These are phyloP conservation scores for Drosophila ochracea DNA, from an alignment of 2,888 invertebrate genomes.

Conservation along the genomic window DNA sequence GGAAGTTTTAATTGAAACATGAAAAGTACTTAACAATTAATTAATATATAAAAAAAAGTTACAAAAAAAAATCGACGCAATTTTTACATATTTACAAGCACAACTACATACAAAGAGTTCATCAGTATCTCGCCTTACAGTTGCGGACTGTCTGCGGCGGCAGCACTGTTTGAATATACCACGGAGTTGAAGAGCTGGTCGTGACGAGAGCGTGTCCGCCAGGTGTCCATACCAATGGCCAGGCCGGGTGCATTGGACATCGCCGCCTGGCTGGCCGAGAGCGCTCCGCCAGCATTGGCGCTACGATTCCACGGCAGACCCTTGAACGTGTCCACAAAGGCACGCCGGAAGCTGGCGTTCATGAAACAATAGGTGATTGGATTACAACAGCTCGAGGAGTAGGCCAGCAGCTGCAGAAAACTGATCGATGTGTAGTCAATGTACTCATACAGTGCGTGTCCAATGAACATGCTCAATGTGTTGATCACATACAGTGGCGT, in stretches of 20 bases:
- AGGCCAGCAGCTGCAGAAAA: constrained; percentile 91
- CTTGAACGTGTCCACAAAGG: constrained; percentile 91
- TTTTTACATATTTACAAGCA: constrained; percentile 57
- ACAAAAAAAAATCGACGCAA: constrained; percentile 36
- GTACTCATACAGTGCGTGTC: constrained; percentile 89
- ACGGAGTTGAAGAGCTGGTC: constrained; percentile 58
- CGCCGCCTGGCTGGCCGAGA: constrained; percentile 58
- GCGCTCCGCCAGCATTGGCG: constrained; percentile 22
- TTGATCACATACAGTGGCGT: constrained; percentile 93
- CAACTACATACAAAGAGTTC: background rate
- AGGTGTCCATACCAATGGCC: constrained; percentile 47
- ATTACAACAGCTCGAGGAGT: constrained; percentile 94
- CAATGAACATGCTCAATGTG: constrained; percentile 90
- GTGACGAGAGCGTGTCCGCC: constrained; percentile 62
- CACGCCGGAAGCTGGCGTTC: constrained; percentile 94
- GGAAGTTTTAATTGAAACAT: constrained; percentile 68
- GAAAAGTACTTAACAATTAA: constrained; percentile 37
- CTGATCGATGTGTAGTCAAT: constrained; percentile 91
- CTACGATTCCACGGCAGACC: constrained; percentile 70
- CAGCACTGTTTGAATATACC: constrained; percentile 56
- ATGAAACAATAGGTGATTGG: constrained; percentile 97
- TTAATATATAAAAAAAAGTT: constrained; percentile 37
- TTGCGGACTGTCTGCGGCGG: constrained; percentile 59
- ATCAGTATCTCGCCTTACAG: constrained; percentile 30
- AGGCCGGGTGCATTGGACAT: constrained; percentile 27